These are phyloP conservation scores for Caranx melampygus DNA, from an alignment of 2,113 vertebrate genomes.

Conservation along the genomic window DNA sequence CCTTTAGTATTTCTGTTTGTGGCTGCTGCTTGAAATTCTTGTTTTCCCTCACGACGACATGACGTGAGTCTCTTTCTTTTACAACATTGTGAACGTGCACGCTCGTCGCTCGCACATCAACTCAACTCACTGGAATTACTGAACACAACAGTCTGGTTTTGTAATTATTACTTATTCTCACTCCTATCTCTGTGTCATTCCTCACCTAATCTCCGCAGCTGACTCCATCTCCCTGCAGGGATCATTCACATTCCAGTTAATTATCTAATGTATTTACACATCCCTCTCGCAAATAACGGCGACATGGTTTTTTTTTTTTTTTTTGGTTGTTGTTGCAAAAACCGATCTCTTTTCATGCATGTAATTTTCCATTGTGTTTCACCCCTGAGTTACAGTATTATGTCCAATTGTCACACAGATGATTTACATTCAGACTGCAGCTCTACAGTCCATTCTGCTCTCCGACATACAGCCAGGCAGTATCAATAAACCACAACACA, in stretches of 20 bases:
- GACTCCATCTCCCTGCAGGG: background rate
- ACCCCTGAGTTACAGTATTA: background rate
- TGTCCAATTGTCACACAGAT: slow-evolving; percentile 6
- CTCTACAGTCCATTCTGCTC: background rate
- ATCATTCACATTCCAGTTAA: slow-evolving; percentile 18
- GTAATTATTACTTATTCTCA: background rate
- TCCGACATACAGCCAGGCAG: slow-evolving; percentile 15
- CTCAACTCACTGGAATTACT: background rate
- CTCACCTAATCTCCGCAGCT: background rate
- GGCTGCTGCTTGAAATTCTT: no score
- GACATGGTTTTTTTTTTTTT: background rate
- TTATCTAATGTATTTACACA: slow-evolving; percentile 6
- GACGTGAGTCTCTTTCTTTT: no score
- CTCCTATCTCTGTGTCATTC: background rate
- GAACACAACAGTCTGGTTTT: background rate
- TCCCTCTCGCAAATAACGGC: slow-evolving; percentile 11
- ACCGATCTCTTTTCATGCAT: background rate
- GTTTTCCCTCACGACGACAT: no score
- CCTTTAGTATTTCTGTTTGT: no score
- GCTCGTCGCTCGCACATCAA: background rate
- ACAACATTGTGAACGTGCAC: background rate
- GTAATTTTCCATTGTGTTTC: slow-evolving; percentile 7
- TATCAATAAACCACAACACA: slow-evolving; percentile 56
- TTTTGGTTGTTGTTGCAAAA: background rate
- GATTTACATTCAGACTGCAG: slow-evolving; percentile 43